Percentiles rank a stretch among this genome's conserved stretches.
These are phyloP conservation scores for Syrista parreyssii DNA, from an alignment of 2,888 invertebrate species.

Conservation along the genomic window DNA sequence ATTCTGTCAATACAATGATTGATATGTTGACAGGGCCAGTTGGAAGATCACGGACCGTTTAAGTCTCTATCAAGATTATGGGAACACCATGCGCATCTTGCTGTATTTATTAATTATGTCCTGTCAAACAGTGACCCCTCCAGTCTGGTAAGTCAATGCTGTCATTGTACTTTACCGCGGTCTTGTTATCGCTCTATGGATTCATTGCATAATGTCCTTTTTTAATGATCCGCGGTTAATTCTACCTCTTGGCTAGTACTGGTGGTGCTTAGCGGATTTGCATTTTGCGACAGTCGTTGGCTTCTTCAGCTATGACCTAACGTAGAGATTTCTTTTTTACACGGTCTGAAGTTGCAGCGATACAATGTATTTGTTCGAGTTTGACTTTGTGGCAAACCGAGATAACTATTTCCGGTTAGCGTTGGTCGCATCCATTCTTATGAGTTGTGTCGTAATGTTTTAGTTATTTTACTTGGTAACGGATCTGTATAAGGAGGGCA, in stretches of 20 bases:
- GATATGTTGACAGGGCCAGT: conserved; percentile 71
- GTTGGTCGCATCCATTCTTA: background rate
- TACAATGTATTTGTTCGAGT: background rate
- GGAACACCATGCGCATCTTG: conserved; percentile 90
- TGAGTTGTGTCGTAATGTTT: conserved; percentile 36
- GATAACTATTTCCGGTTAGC: background rate
- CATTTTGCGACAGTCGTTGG: background rate
- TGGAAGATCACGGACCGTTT: conserved; percentile 90
- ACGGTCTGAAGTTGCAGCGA: background rate
- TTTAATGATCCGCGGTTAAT: background rate
- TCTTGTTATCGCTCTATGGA: background rate
- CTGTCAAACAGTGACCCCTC: conserved; percentile 86
- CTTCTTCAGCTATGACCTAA: background rate
- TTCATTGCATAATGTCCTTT: background rate
- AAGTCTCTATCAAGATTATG: conserved; percentile 84
- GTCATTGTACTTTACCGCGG: background rate
- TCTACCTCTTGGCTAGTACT: background rate
- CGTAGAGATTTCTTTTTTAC: background rate
- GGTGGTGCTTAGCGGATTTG: background rate
- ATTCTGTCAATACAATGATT: background rate
- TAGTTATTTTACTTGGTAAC: conserved; percentile 90
- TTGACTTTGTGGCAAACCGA: background rate
- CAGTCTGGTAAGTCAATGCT: conserved; percentile 71
- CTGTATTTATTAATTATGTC: conserved; percentile 94
- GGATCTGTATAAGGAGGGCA: conserved; percentile 88